phyloP scores from a whole-genome alignment of 2,888 invertebrate genomes.

The Polydesmus complanatus region DNA sequence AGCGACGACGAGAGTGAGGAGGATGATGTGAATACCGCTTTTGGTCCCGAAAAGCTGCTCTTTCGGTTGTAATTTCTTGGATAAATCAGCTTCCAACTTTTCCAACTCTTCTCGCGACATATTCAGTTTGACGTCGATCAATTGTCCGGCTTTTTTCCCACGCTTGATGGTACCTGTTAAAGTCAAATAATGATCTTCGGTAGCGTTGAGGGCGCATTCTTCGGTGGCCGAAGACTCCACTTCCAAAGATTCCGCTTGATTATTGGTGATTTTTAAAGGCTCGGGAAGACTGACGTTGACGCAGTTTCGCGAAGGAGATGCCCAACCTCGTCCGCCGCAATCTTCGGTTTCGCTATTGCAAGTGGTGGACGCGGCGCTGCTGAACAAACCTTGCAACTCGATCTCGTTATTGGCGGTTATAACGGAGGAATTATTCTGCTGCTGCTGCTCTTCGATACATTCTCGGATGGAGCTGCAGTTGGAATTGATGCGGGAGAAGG shows the following conservation, averaged over 20 bases:
- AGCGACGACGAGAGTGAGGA: constrained; percentile 48
- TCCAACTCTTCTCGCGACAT: constrained; percentile 56
- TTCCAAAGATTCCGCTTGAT: neutral
- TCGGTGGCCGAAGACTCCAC: constrained; percentile 7
- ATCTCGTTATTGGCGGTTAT: neutral
- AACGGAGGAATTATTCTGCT: too few species aligned
- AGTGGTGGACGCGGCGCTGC: neutral
- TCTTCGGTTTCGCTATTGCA: neutral
- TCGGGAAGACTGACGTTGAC: neutral
- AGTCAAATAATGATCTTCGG: constrained; percentile 39
- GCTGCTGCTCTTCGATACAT: neutral
- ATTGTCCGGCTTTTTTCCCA: constrained; percentile 55
- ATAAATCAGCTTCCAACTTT: constrained; percentile 43
- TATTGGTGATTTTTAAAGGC: neutral
- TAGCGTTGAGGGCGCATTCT: constrained; percentile 14
- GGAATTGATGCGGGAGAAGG: neutral
- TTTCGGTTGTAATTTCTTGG: constrained; percentile 31
- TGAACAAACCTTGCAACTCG: neutral
- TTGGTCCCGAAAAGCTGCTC: constrained; percentile 39
- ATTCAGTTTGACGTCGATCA: constrained; percentile 54
- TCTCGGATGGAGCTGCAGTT: neutral
- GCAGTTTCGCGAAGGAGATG: neutral
- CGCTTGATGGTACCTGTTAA: constrained; percentile 51
- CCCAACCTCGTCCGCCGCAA: neutral
- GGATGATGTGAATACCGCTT: constrained; percentile 50